Base-by-base conservation (phyloP, 2,797 vertebrate species). In the Lacerta agilis region DNA sequence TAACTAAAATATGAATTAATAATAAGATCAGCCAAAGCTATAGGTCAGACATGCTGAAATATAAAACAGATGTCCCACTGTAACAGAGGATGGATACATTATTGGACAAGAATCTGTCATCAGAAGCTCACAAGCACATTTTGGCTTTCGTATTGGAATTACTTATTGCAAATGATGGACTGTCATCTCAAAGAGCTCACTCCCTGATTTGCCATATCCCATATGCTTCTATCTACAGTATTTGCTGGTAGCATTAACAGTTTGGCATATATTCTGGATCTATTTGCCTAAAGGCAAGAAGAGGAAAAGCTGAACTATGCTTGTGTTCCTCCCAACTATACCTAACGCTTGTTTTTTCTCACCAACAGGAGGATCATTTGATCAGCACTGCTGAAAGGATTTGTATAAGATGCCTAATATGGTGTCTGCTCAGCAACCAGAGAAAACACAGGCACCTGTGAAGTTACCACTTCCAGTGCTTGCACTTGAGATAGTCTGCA, bases 91-190 rank as follows among this genome's bases (percentile, higher is more conserved):
- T 71, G 79, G 80, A 82, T 82, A 61, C 36, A 77, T 81, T 86
- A 82, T 61, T 69, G 36, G 73, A 69, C 75, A 77, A 83, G 36
- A 71, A 82, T 29, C 38, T 82, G 45, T 64, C 79, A 82, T 45
- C 79, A 78, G 61, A 80, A 75, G 61, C 72, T 71, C 79, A 86
- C 61, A 58, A 66, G 72, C 88, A 82, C 83, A 67, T 82, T 86
- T 69, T 55, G 79, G 80, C 25, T 61, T 78, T 80, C 18, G 17
- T 71, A 82, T 66, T 87, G 79, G 86, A 75, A 82, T 81, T 66
- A 67, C n/a, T 82, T 82, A 82, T 76, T 69, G 43, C 61, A 69
- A 67, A 82, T 3, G 64, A 78, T 89, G 61, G 61, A 5, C 43
- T 73, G 66, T 79, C 82, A 88, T 17, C 29, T 72, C 49, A 17